phyloP scores from a whole-genome alignment of 2,888 invertebrate genomes.

The Imbricaverruca yamaguchii region DNA sequence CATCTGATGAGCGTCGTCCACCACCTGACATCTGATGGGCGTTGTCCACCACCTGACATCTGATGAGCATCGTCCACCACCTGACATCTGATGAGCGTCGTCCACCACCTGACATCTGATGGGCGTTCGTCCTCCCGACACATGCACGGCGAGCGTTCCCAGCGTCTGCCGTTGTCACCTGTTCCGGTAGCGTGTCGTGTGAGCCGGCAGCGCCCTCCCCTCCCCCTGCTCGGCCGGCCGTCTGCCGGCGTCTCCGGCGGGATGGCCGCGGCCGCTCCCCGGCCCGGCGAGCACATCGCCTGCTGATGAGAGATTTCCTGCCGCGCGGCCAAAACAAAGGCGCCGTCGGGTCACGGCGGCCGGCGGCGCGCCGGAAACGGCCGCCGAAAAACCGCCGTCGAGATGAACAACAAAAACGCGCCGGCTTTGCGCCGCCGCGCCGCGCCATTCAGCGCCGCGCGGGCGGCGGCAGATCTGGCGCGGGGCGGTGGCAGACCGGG shows the following conservation, averaged over 20 bases:
- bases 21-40: too few relatives aligned
- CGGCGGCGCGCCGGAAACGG: constrained; percentile 2
- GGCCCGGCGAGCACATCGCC: background rate
- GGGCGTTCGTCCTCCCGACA: too few relatives aligned
- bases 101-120: too few relatives aligned
- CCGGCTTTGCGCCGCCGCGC: background rate
- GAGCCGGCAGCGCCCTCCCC: too few relatives aligned
- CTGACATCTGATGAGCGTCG: too few relatives aligned
- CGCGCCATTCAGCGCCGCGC: constrained; percentile 8
- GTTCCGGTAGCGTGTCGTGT: too few relatives aligned
- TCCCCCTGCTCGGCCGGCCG: background rate
- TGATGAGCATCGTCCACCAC: too few relatives aligned
- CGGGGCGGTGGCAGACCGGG: background rate
- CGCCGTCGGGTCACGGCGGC: background rate
- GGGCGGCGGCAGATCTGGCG: background rate
- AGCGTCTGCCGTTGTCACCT: too few relatives aligned
- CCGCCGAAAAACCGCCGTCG: constrained; percentile 4
- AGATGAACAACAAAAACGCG: constrained; percentile 19
- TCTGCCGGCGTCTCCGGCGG: too few relatives aligned
- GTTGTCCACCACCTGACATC: too few relatives aligned
- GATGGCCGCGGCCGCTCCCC: background rate
- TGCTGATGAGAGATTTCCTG: constrained; percentile 17
- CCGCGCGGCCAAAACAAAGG: constrained; percentile 15
- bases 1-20: too few relatives aligned
- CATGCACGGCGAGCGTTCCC: too few relatives aligned